These are phyloP conservation scores for Sminthopsis crassicaudata DNA, from an alignment of 2,113 vertebrate genomes.

Conservation along the genomic window DNA sequence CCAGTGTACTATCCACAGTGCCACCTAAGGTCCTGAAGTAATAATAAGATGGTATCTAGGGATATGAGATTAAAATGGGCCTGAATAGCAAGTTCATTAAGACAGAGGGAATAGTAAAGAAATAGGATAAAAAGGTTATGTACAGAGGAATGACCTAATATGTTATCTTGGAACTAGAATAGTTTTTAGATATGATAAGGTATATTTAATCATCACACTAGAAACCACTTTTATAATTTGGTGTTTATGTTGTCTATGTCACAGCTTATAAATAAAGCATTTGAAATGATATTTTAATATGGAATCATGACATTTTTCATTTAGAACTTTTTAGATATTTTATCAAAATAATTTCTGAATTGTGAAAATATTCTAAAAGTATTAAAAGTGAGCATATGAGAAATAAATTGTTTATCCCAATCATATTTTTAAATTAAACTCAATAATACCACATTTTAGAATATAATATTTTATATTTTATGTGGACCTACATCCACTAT, in stretches of 20 bases:
- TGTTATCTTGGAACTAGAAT: not conserved
- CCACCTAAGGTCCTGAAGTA: not conserved
- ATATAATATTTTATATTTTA: not conserved
- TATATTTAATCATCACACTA: not conserved
- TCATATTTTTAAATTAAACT: not conserved
- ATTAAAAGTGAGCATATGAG: not conserved
- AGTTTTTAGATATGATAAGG: not conserved
- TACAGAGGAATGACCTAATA: not conserved
- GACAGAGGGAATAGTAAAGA: not conserved
- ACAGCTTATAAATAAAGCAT: not conserved
- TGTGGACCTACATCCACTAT: not conserved
- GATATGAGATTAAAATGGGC: not conserved
- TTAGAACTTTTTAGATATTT: not conserved
- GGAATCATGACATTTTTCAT: not conserved
- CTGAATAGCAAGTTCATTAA: not conserved
- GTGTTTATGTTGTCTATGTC: not conserved
- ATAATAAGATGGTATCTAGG: not conserved
- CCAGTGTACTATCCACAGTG: not conserved
- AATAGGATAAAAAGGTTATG: not conserved
- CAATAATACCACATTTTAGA: not conserved
- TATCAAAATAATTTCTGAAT: not conserved
- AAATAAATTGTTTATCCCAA: not conserved
- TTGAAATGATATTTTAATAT: not conserved
- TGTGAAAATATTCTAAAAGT: not conserved
- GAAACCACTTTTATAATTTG: not conserved